Conservation (phyloP, 2,113 vertebrate genomes). For the Promerops cafer region DNA sequence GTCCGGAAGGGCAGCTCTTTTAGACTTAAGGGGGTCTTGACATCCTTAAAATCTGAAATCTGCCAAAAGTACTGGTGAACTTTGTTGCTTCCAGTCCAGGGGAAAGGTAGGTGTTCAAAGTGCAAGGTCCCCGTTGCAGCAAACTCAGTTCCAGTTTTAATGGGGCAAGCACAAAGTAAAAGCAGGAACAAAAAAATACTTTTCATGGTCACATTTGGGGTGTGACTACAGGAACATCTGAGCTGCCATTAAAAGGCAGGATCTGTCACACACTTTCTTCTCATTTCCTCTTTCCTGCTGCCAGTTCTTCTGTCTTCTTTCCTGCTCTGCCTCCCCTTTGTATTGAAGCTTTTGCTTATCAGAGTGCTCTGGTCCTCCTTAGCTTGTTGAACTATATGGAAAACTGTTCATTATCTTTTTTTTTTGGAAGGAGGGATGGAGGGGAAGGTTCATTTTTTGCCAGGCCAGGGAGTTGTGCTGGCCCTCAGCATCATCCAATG, state of each 20-base stretch:
- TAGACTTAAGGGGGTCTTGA: neutral
- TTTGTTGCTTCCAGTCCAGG: neutral
- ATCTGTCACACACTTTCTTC: neutral
- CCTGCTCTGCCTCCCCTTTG: neutral
- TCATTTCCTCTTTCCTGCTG: neutral
- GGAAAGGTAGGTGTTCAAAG: neutral
- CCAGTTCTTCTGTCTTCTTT: neutral
- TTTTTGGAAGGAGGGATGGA: neutral
- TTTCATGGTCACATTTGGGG: neutral
- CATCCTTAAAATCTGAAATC: neutral
- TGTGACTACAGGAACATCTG: neutral
- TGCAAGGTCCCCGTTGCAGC: accelerated
- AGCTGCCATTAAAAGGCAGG: neutral
- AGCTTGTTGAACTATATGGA: neutral
- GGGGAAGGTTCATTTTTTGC: neutral
- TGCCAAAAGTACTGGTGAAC: neutral
- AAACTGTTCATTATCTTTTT: neutral
- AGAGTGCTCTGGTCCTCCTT: neutral
- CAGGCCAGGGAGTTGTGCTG: neutral
- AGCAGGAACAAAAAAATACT: neutral
- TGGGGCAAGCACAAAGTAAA: neutral
- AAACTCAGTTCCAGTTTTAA: neutral
- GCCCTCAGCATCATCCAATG: accelerated
- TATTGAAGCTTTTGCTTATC: neutral
- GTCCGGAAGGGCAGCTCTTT: neutral